These are phyloP conservation scores for Dinoponera quadriceps DNA, from an alignment of 1,140 invertebrate genomes.

Conservation along the genomic window DNA sequence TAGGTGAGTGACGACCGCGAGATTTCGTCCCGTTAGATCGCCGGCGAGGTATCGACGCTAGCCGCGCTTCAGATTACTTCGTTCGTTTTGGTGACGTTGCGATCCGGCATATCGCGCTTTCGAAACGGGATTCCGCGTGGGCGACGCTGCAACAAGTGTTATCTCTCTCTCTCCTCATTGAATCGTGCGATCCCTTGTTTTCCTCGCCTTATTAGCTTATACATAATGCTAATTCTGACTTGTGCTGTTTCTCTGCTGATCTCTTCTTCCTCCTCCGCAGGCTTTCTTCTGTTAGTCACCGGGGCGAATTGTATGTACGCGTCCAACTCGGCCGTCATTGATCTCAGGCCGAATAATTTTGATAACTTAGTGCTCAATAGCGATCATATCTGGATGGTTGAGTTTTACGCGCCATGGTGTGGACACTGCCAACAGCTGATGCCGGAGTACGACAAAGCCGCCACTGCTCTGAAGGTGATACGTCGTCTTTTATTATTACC, in stretches of 20 bases:
- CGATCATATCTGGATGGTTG: constrained; percentile 96
- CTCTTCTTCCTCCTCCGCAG: constrained; percentile 20
- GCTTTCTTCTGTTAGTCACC: constrained; percentile 69
- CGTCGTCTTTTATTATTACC: not conserved
- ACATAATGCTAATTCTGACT: constrained; percentile 21
- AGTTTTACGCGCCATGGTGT: constrained; percentile 98
- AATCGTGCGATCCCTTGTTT: not conserved
- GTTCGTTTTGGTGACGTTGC: not conserved
- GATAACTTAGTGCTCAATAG: constrained; percentile 93
- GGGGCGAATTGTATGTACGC: constrained; percentile 91
- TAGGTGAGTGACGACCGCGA: constrained; percentile 11
- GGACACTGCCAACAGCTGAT: constrained; percentile 93
- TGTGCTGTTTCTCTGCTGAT: constrained; percentile 20
- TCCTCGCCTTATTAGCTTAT: not conserved
- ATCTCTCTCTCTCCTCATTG: not conserved
- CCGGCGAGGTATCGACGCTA: not conserved
- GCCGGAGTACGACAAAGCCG: constrained; percentile 95
- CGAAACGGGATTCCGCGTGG: not conserved
- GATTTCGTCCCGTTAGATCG: not conserved
- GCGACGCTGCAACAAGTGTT: constrained; percentile 33
- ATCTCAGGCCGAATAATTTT: constrained; percentile 96
- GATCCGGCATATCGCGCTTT: not conserved
- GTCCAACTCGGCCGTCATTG: constrained; percentile 93
- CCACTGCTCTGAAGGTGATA: constrained; percentile 93
- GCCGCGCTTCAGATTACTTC: not conserved